Base-by-base conservation (phyloP, 2,113 vertebrate species). In the Rousettus leschenaultii region DNA sequence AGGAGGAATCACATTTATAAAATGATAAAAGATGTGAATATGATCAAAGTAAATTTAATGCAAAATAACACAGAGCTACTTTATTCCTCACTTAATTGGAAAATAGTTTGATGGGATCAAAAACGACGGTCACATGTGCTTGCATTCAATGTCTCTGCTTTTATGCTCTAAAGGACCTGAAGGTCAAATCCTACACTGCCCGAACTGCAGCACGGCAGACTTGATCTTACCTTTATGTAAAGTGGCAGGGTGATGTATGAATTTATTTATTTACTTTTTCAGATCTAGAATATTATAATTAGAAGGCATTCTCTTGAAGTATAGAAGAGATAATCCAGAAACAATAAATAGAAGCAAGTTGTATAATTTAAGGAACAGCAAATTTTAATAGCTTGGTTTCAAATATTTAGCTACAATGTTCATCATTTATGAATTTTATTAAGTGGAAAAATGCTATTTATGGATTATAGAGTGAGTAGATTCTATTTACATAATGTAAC, bases 161-260 rank as follows among this genome's bases (percentile, higher is more conserved):
- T n/a, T 24, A 8, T 18, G 57, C 24, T 78, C 33, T 15, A 82
- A 53, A 86, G 33, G 13, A 74, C 3, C 43, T 33, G 40, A 85
- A 71, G 63, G 11, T 82, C 21, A 33, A 26, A 11, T 61, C 11
- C 59, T 22, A 18, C 13, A 16, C 22, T 66, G 26, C 13, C 57
- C 24, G 33, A 24, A 45, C 1, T 19, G 1, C 35, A 38, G 13
- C 8, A 15, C 1, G 38, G 33, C n/a, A 22, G 53, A 68, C 95
- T 59, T 45, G 70, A 98, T 70, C 43, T 91, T 99, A 99, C 99
- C 99, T 99, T 99, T 61, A 98, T 98, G 96, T 99, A 99, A 53
- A 99, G 83, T 1, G 99, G 99, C 80, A 99, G 98, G 26, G 99
- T 99, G 98, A 99, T 99, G 97, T 3, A 51, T 16, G 5, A 16